Base-by-base conservation (phyloP, 2,113 vertebrate species). In the Campylomormyrus numenius region DNA sequence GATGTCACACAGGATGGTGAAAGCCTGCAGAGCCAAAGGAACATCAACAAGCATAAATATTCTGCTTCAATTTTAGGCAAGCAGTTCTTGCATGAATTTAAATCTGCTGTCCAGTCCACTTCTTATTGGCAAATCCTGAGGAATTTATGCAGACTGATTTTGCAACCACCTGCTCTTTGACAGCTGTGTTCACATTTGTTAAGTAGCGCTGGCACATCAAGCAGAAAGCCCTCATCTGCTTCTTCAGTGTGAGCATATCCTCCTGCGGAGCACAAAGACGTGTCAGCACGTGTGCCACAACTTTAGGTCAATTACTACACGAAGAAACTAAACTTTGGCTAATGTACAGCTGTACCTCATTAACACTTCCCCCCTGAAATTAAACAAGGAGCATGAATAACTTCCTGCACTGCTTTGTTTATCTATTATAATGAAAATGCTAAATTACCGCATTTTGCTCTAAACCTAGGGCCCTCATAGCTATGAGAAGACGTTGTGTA, bases 191-290 rank as follows among this genome's bases (percentile, higher is more conserved):
- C 94, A 99, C 97, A 80, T 99, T 99, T 93, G 97, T 98, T 94
- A 99, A 96, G 95, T 99, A 99, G 95, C 98, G 97, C 94, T 99
- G 98, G 94, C 98, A 99, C 94, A 99, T 99, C 95, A 99, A 97
- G 94, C 97, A 99, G 94, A 99, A 99, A 62, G 98, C 98, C 94
- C 98, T 97, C 97, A 99, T 98, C 94, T 99, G 98, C 93, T 98
- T 99, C 96, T 98, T 98, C 89, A 99, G 95, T 88, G 97, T 98
- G 52, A 98, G 95, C 95, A 99, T 94, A 89, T 99, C 98, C 91
- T 98, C 97, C 98, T 99, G 92, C 91, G 87, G 6, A 89, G 13
- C 31, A n/a, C 88, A 90, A 88, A 91, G 2, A 92, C 66, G 85
- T 85, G 85, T 35, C 56, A 62, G 31, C 53, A 62, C 49, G 31